These are phyloP conservation scores for Thrips palmi DNA, from an alignment of 1,140 invertebrate species.

Conservation along the genomic window DNA sequence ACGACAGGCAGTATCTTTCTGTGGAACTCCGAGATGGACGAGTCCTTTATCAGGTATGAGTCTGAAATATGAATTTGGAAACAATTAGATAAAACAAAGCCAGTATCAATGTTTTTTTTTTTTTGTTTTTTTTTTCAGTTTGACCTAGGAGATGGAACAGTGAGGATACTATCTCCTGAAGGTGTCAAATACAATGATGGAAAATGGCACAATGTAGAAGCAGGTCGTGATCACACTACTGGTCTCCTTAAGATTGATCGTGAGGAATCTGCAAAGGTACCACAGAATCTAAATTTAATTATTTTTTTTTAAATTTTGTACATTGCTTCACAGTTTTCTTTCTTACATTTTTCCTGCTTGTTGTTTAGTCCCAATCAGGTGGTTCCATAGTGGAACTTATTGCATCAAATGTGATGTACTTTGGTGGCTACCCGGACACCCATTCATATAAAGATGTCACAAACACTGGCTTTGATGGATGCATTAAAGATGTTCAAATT, in stretches of 20 bases:
- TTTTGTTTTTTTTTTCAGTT: slow-evolving; percentile 27
- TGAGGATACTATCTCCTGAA: slow-evolving; percentile 32
- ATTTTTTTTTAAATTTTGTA: slow-evolving; percentile 5
- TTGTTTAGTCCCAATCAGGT: slow-evolving; percentile 20
- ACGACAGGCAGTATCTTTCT: slow-evolving; percentile 57
- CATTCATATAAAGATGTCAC: slow-evolving; percentile 44
- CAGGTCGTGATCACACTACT: slow-evolving; percentile 38
- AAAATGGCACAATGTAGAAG: slow-evolving; percentile 60
- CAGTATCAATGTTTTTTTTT: slow-evolving; percentile 1
- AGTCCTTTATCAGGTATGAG: slow-evolving; percentile 42
- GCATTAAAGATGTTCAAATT: slow-evolving; percentile 69
- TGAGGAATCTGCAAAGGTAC: slow-evolving; percentile 22
- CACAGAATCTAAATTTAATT: slow-evolving; percentile 17
- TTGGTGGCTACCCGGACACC: slow-evolving; percentile 68
- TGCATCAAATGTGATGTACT: slow-evolving; percentile 59
- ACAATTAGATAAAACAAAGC: slow-evolving; percentile 1
- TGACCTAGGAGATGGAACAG: slow-evolving; percentile 41
- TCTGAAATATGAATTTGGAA: slow-evolving; percentile 3
- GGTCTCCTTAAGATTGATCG: slow-evolving; percentile 53
- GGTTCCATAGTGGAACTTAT: too few relatives aligned
- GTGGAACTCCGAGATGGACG: slow-evolving; percentile 64
- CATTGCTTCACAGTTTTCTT: slow-evolving; percentile 1
- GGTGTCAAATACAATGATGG: slow-evolving; percentile 71
- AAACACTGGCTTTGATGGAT: slow-evolving; percentile 75
- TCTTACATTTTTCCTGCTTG: background rate